A percentile compares a stretch with the other conserved stretches of the same genome.
Evolutionary conservation across 2,888 invertebrate species (phyloP).

Genomic region (Ophraella communa): DNA sequence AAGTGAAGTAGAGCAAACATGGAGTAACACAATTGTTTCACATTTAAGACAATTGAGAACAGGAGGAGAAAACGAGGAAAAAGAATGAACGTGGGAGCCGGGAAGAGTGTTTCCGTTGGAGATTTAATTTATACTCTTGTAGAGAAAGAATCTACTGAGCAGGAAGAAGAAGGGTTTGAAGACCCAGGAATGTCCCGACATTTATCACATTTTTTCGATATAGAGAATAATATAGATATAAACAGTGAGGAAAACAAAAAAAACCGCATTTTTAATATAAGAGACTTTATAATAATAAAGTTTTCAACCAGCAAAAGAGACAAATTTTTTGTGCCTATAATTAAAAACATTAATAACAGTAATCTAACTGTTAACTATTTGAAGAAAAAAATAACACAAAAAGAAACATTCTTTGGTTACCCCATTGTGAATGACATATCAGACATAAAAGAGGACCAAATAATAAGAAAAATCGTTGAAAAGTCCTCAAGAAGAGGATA

Average conservation of each 20-base stretch:
- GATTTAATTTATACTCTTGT: slow-evolving; percentile 22
- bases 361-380: slow-evolving; percentile 24
- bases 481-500: slow-evolving; percentile 1
- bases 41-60: too few species aligned
- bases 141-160: slow-evolving; percentile 18
- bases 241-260: slow-evolving; percentile 18
- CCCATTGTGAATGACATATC: slow-evolving; percentile 19
- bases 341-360: slow-evolving; percentile 21
- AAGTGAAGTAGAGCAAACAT: slow-evolving; percentile 11
- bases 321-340: slow-evolving; percentile 16
- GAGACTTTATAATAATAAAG: slow-evolving; percentile 11
- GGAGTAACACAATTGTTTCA: slow-evolving; percentile 3
- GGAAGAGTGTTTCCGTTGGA: slow-evolving; percentile 21
- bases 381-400: slow-evolving; percentile 25
- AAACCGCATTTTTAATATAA: slow-evolving; percentile 3
- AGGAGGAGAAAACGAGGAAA: too few species aligned
- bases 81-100: slow-evolving; percentile 14
- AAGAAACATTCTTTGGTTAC: slow-evolving; percentile 22
- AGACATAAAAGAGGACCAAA: too few species aligned
- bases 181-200: too few species aligned
- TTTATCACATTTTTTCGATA: too few species aligned
- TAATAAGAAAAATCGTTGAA: slow-evolving; percentile 5
- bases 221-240: too few species aligned
- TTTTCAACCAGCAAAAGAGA: slow-evolving; percentile 18
- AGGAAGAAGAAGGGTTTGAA: too few species aligned